Base-by-base conservation (phyloP, 2,888 invertebrate genomes). In the Cryptocheilus praepositus region DNA sequence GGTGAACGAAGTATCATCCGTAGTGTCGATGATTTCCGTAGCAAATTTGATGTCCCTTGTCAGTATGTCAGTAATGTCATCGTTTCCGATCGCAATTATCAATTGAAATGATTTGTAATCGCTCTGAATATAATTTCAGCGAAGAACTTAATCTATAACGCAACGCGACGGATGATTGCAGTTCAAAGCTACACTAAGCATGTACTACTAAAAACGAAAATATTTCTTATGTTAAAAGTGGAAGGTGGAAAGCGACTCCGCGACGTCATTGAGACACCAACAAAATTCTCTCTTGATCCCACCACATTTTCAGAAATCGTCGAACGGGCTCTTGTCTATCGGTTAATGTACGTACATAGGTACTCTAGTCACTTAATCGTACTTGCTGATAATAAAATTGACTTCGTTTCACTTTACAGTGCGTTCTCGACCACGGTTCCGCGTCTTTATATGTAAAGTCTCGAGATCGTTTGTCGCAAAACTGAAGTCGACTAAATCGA, bases 351-450 rank as follows among this genome's bases (percentile, higher is more conserved):
- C 67, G 49, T 64, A 64, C 63, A 59, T 56, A 67, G 61, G 45
- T 74, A 73, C 52, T 73, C 52, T 56, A 67, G 74, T 72, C 69
- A 68, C 73, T 71, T 80, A 78, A 78, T 80, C 68, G 71, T 79
- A 81, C 76, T 79, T 80, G 79, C 81, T 79, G 74, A 36, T 36
- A 36, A 73, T 72, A 77, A 74, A 82, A 81, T 80, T 80, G 80
- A 82, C 81, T 67, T 77, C 13, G 36, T 49, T 49, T 49, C 49
- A 49, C 15, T 18, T 18, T n/a, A 16, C 49, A n/a, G n/a, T 16
- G 49, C 49, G 49, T 5, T 4, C 7, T 11, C 49, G 36, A 5
- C 2, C 49, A 5, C n/a, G 49, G 59, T 71, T 71, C 73, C 63
- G 61, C 49, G 49, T 64, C 57, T 28, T 53, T 64, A 60, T 59